Evolutionary conservation across 2,797 vertebrate species (phyloP).

Genomic region (Chaetophractus vellerosus): DNA sequence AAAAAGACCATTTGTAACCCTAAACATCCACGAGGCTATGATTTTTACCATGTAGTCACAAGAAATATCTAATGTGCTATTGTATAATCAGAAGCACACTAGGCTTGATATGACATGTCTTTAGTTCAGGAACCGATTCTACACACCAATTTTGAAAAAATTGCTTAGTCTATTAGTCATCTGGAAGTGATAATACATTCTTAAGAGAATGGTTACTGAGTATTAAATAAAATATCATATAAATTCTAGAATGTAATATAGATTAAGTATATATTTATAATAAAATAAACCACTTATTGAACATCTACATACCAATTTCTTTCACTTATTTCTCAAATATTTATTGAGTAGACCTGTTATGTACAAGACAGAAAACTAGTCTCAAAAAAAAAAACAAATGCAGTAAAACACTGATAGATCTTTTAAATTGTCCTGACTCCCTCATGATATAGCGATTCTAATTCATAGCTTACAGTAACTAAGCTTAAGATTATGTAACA

Average conservation of each 20-base stretch:
- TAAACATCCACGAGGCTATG: not conserved
- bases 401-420: not conserved
- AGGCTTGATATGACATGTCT: not conserved
- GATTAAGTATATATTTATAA: not conserved
- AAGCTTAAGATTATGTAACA: not conserved
- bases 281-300: not conserved
- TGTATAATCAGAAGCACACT: not conserved
- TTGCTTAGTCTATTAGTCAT: not conserved
- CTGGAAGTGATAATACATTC: not conserved
- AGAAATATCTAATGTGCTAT: not conserved
- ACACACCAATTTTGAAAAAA: slow-evolving; percentile 27
- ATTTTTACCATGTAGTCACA: slow-evolving; percentile 8
- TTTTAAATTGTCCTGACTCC: not conserved
- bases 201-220: not conserved
- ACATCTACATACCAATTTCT: not conserved
- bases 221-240: not conserved
- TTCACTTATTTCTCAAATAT: slow-evolving; percentile 29
- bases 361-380: not conserved
- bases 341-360: not conserved
- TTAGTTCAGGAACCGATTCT: not conserved
- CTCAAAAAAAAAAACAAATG: not conserved
- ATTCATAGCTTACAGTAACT: not conserved
- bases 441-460: not conserved
- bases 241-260: not conserved
- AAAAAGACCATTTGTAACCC: not conserved